phyloP scores from a whole-genome alignment of 2,888 invertebrate genomes.

The Oeneis ivallda region DNA sequence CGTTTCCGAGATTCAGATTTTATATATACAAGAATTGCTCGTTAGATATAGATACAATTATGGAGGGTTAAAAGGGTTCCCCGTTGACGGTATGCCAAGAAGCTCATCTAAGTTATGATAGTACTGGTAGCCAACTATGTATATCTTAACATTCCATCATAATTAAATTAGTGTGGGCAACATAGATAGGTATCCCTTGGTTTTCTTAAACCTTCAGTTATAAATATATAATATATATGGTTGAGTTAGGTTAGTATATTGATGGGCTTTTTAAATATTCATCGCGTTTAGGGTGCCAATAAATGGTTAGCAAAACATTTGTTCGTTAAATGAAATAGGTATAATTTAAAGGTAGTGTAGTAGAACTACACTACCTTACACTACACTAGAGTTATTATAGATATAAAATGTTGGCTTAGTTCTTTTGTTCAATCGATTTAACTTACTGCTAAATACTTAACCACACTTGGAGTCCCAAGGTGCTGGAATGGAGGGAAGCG shows the following conservation, averaged over 20 bases:
- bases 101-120: background rate
- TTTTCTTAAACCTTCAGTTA: no score
- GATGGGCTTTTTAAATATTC: slow-evolving; percentile 12
- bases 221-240: background rate
- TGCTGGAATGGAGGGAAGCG: no score
- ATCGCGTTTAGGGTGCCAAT: background rate
- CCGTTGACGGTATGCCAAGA: background rate
- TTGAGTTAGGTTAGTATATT: background rate
- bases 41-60: no score
- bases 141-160: slow-evolving; percentile 2
- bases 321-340: background rate
- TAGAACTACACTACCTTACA: no score
- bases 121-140: background rate
- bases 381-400: no score
- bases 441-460: no score
- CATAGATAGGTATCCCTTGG: background rate
- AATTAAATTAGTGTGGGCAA: background rate
- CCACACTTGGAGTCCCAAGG: no score
- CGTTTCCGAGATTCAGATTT: no score
- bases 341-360: background rate
- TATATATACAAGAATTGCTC: no score
- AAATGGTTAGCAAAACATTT: background rate
- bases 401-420: no score
- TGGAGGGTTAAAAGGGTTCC: background rate
- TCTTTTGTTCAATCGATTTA: no score